Conservation (phyloP, 2,113 vertebrate species). For the Cnemophilus loriae region DNA sequence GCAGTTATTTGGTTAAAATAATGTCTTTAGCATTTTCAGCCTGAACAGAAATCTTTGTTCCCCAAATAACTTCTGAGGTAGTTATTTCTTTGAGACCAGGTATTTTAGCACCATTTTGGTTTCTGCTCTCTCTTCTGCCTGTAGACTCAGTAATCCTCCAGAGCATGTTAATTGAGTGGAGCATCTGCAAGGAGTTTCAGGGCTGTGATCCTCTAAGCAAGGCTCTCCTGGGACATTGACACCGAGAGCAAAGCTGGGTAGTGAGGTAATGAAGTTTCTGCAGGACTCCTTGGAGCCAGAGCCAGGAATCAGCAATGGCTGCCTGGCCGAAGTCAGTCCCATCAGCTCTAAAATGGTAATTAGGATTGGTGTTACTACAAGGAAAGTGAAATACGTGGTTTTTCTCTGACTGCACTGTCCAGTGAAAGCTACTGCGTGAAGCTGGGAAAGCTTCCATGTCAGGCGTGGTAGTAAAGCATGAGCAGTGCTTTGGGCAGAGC, state of each 20-base stretch:
- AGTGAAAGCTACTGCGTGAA: neutral
- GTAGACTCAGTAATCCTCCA: neutral
- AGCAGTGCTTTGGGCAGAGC: neutral
- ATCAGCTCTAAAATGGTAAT: neutral
- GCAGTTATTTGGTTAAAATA: neutral
- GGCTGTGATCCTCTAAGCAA: neutral
- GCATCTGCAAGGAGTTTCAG: neutral
- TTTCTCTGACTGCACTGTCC: neutral
- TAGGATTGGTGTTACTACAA: neutral
- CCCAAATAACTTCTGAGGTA: neutral
- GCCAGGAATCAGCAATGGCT: neutral
- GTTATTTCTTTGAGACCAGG: neutral
- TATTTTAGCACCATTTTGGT: neutral
- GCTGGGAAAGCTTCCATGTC: neutral
- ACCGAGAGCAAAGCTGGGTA: neutral
- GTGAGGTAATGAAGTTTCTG: neutral
- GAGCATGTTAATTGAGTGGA: neutral
- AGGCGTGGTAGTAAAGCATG: neutral
- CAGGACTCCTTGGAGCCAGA: neutral
- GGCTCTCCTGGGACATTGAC: neutral
- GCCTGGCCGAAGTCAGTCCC: neutral
- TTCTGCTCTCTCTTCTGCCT: neutral
- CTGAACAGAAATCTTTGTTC: neutral
- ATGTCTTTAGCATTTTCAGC: neutral
- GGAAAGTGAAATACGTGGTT: neutral